Evolutionary conservation across 2,797 vertebrate genomes (phyloP).

Genomic region (Microctenopoma lineatum): DNA sequence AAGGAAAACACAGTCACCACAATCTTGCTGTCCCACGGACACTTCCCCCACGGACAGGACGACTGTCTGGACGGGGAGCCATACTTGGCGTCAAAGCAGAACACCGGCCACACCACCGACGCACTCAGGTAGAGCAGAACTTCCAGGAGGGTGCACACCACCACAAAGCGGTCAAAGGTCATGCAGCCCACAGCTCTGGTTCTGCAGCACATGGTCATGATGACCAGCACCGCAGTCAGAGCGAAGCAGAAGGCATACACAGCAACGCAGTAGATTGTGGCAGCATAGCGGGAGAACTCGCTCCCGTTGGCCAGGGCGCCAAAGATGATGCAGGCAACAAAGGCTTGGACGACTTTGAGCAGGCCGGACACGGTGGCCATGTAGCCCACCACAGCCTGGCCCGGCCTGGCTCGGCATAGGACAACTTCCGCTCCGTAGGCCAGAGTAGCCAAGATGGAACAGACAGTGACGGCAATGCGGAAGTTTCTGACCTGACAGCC

Average conservation of each 20-base stretch:
- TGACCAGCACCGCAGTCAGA: conserved; percentile 84
- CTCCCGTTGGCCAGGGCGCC: conserved; percentile 88
- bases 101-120: conserved; percentile 92
- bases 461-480: conserved; percentile 89
- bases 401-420: conserved; percentile 87
- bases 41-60: conserved; percentile 85
- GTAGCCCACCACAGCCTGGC: conserved; percentile 87
- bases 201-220: conserved; percentile 86
- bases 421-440: conserved; percentile 86
- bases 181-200: conserved; percentile 80
- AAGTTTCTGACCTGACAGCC: conserved; percentile 88
- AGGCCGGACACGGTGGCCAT: conserved; percentile 93
- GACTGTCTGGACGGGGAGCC: conserved; percentile 85
- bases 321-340: conserved; percentile 92
- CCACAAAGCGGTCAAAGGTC: conserved; percentile 89
- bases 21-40: conserved; percentile 93
- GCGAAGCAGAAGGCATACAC: conserved; percentile 90
- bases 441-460: conserved; percentile 86
- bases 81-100: conserved; percentile 93
- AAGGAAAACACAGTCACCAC: conserved; percentile 91
- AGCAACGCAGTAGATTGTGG: conserved; percentile 90
- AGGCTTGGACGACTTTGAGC: conserved; percentile 93
- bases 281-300: conserved; percentile 82
- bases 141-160: conserved; percentile 88
- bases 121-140: conserved; percentile 91